phyloP scores from a whole-genome alignment of 2,797 vertebrate species.

The Chrosomus eos region DNA sequence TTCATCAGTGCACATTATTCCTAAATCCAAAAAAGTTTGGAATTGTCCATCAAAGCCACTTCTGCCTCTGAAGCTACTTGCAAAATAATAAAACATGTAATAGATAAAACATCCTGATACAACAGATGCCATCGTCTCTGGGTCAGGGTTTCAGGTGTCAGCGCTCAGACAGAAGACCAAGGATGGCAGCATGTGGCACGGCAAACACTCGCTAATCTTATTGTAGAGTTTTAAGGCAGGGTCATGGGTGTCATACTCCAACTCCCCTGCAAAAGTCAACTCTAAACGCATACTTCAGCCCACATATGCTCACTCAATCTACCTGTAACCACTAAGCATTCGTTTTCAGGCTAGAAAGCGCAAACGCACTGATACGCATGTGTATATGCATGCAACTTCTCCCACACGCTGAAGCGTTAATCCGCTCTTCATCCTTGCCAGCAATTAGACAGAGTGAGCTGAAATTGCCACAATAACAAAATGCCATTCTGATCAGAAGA shows the following conservation, averaged over 20 bases:
- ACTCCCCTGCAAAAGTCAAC: neutral
- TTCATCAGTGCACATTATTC: neutral
- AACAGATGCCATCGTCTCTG: slow-evolving; percentile 13
- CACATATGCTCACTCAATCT: slow-evolving; percentile 1
- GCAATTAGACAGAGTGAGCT: slow-evolving; percentile 65
- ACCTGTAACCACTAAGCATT: neutral
- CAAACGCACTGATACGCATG: slow-evolving; percentile 13
- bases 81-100: neutral
- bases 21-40: neutral
- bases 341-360: neutral
- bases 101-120: slow-evolving; percentile 20
- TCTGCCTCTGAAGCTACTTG: neutral
- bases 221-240: slow-evolving; percentile 47
- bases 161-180: slow-evolving; percentile 12
- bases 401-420: slow-evolving; percentile 60
- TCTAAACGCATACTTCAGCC: slow-evolving; percentile 30
- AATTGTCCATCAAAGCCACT: neutral
- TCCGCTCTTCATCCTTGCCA: slow-evolving; percentile 67
- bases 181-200: slow-evolving; percentile 52
- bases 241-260: slow-evolving; percentile 20
- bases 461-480: slow-evolving; percentile 47
- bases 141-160: slow-evolving; percentile 13
- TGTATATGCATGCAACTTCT: slow-evolving; percentile 11
- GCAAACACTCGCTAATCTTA: slow-evolving; percentile 59
- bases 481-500: slow-evolving; percentile 13